Percentiles rank a stretch among this genome's conserved stretches.
These are phyloP conservation scores for Montipora sp. DNA, from an alignment of 64 coral and sea anemone genomes.

Conservation along the genomic window DNA sequence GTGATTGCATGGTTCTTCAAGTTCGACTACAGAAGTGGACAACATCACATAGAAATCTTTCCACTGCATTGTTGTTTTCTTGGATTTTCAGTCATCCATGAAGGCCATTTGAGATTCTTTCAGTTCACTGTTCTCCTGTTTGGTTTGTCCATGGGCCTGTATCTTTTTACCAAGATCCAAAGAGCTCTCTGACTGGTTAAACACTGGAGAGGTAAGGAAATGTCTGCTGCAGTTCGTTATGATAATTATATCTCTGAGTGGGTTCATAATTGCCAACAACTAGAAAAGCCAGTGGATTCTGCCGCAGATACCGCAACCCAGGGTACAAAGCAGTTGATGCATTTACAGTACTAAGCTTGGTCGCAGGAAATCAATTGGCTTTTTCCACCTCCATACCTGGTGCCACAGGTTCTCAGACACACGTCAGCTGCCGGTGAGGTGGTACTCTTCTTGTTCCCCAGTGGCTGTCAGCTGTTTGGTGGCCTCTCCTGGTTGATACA, in stretches of 20 bases:
- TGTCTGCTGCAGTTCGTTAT: background rate
- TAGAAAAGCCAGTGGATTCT: constrained; percentile 67
- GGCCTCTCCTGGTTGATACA: constrained; percentile 4
- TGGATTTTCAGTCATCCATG: constrained; percentile 31
- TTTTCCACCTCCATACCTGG: too few relatives aligned
- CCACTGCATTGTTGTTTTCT: constrained; percentile 42
- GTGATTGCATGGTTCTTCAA: constrained; percentile 46
- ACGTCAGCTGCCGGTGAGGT: too few relatives aligned
- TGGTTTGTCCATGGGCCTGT: constrained; percentile 39
- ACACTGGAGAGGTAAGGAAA: constrained; percentile 43
- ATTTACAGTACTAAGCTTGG: too few relatives aligned
- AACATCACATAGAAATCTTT: constrained; percentile 62
- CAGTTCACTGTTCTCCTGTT: constrained; percentile 48
- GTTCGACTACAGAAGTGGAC: constrained; percentile 62
- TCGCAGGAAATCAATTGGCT: too few relatives aligned
- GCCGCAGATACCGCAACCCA: background rate
- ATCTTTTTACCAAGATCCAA: constrained; percentile 60
- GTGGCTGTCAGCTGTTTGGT: background rate
- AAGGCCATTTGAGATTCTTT: constrained; percentile 37
- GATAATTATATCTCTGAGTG: background rate
- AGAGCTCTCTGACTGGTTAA: background rate
- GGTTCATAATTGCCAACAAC: constrained; percentile 31
- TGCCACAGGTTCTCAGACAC: too few relatives aligned
- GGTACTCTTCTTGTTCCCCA: too few relatives aligned
- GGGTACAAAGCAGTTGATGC: too few relatives aligned